Base-by-base conservation (phyloP, 35 echinoderm and acorn worm genomes). In the Heliocidaris tuberculata region DNA sequence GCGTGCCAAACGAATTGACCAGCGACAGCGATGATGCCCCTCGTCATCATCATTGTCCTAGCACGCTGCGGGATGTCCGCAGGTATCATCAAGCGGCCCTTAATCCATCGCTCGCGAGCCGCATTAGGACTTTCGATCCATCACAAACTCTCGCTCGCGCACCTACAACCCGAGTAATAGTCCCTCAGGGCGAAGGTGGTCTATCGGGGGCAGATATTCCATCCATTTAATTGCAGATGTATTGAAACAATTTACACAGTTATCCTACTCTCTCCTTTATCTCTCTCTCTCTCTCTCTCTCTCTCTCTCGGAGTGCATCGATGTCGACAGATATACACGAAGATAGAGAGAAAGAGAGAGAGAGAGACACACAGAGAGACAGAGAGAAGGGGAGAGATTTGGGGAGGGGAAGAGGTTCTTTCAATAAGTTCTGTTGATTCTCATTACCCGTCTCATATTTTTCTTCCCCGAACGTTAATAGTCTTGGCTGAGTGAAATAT, bases 101-200 rank as follows among this genome's bases (percentile, higher is more conserved):
- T 93, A 93, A 93, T 49, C 91, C 91, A 50, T 89, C 91, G 47
- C 91, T 93, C 91, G 91, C 50, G 91, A 93, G 91, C 50, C 50
- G 91, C 91, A 93, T 93, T 93, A 93, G 5, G 48, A 78, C 91
- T 48, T 16, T 52, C 91, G 50, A 93, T 93, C 91, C 91, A n/a
- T 7, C 17, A 32, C 50, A 93, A 93, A 93, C 47, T 93, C 87
- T 93, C 91, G 47, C 47, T 59, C 91, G 10, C 29, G 50, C 48
- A 50, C 48, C 59, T 31, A 93, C 12, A 49, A 47, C 87, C 19
- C 87, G 47, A 48, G 35, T 47, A 47, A 89, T 89, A 32, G 91
- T 93, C 91, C 91, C 91, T 31, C 10, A 49, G 91, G 91, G 87
- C 31, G 30, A 59, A 93, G 91, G 21, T 93, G 50, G 19, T 93